These are phyloP conservation scores for Emydocephalus ijimae DNA, from an alignment of 2,113 vertebrate genomes.

Conservation along the genomic window DNA sequence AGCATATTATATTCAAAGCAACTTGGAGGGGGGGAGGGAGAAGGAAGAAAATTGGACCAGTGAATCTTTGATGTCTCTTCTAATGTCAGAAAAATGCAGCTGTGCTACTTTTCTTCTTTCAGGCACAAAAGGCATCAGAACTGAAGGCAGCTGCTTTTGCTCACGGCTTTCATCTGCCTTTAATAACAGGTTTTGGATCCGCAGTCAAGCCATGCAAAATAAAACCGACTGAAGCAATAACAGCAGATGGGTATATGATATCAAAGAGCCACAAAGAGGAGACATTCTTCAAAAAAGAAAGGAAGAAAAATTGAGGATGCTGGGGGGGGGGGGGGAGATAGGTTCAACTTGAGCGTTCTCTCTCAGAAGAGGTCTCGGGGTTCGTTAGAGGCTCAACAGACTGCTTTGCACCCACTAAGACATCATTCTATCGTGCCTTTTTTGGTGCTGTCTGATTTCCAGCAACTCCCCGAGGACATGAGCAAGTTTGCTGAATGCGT, in stretches of 20 bases:
- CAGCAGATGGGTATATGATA: background rate
- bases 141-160: constrained; percentile 10
- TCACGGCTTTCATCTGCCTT: constrained; percentile 23
- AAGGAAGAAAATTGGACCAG: constrained; percentile 3
- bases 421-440: background rate
- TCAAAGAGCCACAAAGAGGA: background rate
- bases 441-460: background rate
- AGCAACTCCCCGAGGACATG: background rate
- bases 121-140: constrained; percentile 22
- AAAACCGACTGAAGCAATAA: constrained; percentile 13
- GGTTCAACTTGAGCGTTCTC: background rate
- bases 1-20: background rate
- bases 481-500: background rate
- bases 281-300: background rate
- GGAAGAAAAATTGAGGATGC: background rate
- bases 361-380: background rate
- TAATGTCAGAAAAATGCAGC: constrained; percentile 17
- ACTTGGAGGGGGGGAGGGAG: background rate
- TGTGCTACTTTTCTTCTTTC: constrained; percentile 16
- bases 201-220: background rate
- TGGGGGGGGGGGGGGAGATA: background rate
- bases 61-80: constrained; percentile 18
- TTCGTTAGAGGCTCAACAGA: background rate
- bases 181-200: constrained; percentile 25
- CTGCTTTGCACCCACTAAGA: background rate